Conservation (phyloP, 2,797 vertebrate species). For the Novumbra hubbsi region DNA sequence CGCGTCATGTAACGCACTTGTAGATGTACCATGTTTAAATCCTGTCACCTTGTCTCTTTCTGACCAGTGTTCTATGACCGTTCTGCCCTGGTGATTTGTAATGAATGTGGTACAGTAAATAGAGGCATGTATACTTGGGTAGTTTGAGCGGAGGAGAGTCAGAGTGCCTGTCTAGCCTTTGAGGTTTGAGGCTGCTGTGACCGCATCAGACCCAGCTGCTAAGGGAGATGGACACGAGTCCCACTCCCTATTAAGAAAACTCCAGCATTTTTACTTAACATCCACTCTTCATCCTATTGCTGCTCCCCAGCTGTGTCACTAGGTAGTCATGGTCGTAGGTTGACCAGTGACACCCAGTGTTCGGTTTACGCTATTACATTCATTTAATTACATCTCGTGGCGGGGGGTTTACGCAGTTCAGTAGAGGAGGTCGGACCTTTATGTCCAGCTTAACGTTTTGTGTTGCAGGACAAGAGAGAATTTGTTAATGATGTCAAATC, state of each 20-base stretch:
- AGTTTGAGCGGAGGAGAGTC: conserved; percentile 32
- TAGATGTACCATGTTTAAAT: background rate
- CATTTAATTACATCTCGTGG: conserved; percentile 66
- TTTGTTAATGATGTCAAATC: conserved; percentile 66
- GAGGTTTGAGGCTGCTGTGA: conserved; percentile 20
- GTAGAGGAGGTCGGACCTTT: conserved; percentile 54
- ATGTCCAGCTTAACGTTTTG: conserved; percentile 67
- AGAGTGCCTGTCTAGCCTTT: conserved; percentile 23
- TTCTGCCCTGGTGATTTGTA: background rate
- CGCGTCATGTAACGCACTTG: background rate
- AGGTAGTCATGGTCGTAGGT: conserved; percentile 30
- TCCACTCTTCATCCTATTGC: conserved; percentile 26
- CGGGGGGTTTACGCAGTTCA: conserved; percentile 44
- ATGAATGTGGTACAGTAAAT: conserved; percentile 40
- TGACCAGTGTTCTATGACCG: background rate
- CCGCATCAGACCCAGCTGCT: conserved; percentile 44
- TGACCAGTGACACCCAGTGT: conserved; percentile 70
- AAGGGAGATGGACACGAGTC: conserved; percentile 44
- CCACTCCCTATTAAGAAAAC: conserved; percentile 52
- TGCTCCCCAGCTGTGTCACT: conserved; percentile 9
- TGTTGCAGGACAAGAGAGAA: conserved; percentile 54
- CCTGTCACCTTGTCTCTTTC: background rate
- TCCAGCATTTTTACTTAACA: conserved; percentile 36
- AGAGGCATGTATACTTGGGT: conserved; percentile 17
- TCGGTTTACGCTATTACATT: background rate